Evolutionary conservation across 2,888 invertebrate genomes (phyloP), one percentile per base, ranked within the genome.

Genomic region (Nephrotoma guestfalica): DNA sequence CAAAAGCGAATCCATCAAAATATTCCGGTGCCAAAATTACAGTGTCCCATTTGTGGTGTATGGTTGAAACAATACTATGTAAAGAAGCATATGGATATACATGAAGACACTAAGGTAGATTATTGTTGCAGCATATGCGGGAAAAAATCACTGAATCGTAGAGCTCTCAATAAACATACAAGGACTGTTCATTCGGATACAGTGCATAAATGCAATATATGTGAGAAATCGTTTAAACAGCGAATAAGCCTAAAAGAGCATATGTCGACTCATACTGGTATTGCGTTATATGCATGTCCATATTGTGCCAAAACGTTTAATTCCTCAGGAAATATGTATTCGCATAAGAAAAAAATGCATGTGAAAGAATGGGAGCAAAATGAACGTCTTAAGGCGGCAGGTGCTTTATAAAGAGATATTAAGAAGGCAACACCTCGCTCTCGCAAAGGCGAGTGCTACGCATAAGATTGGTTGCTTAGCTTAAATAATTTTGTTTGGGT

Each of bases 281-380:
- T 91, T 87, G 90, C 90, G 86, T 88, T 92, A 2, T 92, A 92
- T 88, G 90, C 89, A 86, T 92, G 91, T 86, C 90, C 90, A 0
- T 90, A 91, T 87, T 91, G 91, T 86, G 89, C 91, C 1, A 90
- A 90, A 88, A 91, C 91, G 4, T 92, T 91, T 87, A 91, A 91
- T 87, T 91, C 91, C 4, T 90, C 90, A 88, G 91, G 90, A 2
- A 91, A 91, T 87, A 90, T 91, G 90, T 91, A 91, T 88, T 90
- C 91, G 0, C 91, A 92, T 88, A 89, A 91, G 84, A 91, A 91
- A 87, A 91, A 91, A 86, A 89, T 89, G 40, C 91, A 92, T 89
- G 90, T 90, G 42, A 89, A 89, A 71, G 90, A 91, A 88, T 91
- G 90, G 87, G 91, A 89, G 86, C 89, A 89, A 87, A 15, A 9